These are phyloP conservation scores for Coleophora flavipennella DNA, from an alignment of 2,888 invertebrate species.

Conservation along the genomic window DNA sequence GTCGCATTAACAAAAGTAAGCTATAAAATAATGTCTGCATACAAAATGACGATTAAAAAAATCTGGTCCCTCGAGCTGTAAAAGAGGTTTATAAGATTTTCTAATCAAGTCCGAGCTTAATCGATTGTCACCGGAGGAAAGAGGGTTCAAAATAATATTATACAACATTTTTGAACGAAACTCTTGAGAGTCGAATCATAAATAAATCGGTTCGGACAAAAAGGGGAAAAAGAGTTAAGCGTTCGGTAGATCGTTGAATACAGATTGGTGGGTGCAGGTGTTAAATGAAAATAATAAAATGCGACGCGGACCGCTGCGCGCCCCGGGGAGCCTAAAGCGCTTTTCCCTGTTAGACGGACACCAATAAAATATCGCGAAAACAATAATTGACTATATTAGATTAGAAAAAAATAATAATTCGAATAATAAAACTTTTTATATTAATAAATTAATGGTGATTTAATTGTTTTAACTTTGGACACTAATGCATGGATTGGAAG, in stretches of 20 bases:
- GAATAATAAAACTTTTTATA: too few species aligned
- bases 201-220: slow-evolving; percentile 59
- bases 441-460: too few species aligned
- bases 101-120: slow-evolving; percentile 52
- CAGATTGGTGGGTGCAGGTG: slow-evolving; percentile 70
- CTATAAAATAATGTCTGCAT: too few species aligned
- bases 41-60: background rate
- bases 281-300: slow-evolving; percentile 73
- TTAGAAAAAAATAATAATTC: too few species aligned
- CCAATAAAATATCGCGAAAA: too few species aligned
- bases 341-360: background rate
- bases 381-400: too few species aligned
- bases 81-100: slow-evolving; percentile 22
- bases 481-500: too few species aligned
- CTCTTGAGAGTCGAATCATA: slow-evolving; percentile 41
- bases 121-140: slow-evolving; percentile 56
- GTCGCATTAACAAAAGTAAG: too few species aligned
- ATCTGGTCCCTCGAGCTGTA: slow-evolving; percentile 6
- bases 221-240: slow-evolving; percentile 69
- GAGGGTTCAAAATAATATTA: slow-evolving; percentile 27
- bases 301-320: slow-evolving; percentile 39
- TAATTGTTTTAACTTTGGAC: too few species aligned
- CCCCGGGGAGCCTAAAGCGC: slow-evolving; percentile 4
- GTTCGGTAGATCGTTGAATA: slow-evolving; percentile 67
- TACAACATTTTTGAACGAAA: slow-evolving; percentile 64